Percentiles rank a stretch among this genome's conserved stretches.
Conservation (phyloP, 2,113 vertebrate genomes). For the Mungos mungo region DNA sequence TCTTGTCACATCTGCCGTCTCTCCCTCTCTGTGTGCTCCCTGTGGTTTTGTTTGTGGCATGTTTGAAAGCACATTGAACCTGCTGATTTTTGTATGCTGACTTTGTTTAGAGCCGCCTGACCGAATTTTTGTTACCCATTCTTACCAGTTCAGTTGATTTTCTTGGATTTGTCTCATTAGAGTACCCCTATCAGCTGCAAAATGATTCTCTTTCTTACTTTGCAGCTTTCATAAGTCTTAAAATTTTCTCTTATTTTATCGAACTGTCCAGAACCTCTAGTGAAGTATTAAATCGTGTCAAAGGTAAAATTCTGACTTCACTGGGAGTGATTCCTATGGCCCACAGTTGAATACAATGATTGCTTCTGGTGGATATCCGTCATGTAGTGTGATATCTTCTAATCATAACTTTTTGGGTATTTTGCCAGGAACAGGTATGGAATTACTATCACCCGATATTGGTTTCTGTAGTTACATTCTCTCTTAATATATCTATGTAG, state of each 20-base stretch:
- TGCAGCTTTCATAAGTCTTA: not conserved
- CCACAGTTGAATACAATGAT: not conserved
- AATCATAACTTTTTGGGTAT: not conserved
- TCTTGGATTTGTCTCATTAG: not conserved
- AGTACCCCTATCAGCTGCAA: not conserved
- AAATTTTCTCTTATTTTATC: not conserved
- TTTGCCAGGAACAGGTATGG: not conserved
- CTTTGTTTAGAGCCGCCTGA: not conserved
- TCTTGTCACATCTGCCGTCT: not conserved
- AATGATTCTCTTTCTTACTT: not conserved
- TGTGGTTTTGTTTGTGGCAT: not conserved
- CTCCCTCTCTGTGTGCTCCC: not conserved
- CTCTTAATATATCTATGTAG: not conserved
- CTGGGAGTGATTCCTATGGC: not conserved
- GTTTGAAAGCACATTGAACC: not conserved
- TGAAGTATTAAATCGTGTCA: not conserved
- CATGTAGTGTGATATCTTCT: not conserved
- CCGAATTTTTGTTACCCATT: not conserved
- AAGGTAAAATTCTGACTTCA: not conserved
- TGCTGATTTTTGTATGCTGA: not conserved
- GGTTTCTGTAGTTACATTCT: not conserved
- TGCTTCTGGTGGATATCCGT: not conserved
- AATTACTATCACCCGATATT: not conserved
- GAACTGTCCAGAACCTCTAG: not conserved
- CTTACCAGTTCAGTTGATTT: not conserved